Base-by-base conservation (phyloP, 1,140 invertebrate species). In the Cyphomyrmex costatus region DNA sequence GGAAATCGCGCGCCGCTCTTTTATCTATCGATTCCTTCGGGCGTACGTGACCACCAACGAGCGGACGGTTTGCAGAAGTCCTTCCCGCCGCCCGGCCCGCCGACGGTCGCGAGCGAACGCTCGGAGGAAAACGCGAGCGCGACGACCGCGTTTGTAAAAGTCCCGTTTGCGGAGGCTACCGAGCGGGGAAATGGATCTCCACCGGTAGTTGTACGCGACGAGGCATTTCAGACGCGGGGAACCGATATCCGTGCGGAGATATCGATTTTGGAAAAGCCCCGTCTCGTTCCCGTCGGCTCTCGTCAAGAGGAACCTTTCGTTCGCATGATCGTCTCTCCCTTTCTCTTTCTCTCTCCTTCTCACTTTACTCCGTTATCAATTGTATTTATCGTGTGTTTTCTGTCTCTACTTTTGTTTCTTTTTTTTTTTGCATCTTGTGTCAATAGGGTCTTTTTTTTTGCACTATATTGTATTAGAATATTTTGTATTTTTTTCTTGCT, bases 1-100 rank as follows among this genome's bases (percentile, higher is more conserved):
- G 5, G 14, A 24, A 27, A 68, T 33, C 30, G 71, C 21, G 33
- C 61, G 76, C 36, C 27, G 58, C 42, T 66, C n/a, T 66, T n/a
- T 33, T 53, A 42, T 80, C 78, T 80, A 80, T 80, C 65, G 78
- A 80, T 80, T 80, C 77, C 77, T 51, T 16, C 53, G 71, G 27
- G 27, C 27, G 78, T 77, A 79, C 42, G 77, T 70, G 49, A 51
- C 61, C 42, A 30, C 4, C 21, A n/a, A 12, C n/a, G 56, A 8
- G n/a, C 8, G 3, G 2, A 2, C 19, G 4, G n/a, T n/a, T 42
- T 42, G 36, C 10, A 30, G 1, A 30, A 12, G 36, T 42, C 36
- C 19, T 53, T 53, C 51, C 61, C 42, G 46, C 14, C 33, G 53
- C 56, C 61, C 77, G 77, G 53, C 46, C 61, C n/a, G n/a, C n/a